Evolutionary conservation across 1,140 invertebrate species (phyloP).

Genomic region (Brachionus manjavacas): DNA sequence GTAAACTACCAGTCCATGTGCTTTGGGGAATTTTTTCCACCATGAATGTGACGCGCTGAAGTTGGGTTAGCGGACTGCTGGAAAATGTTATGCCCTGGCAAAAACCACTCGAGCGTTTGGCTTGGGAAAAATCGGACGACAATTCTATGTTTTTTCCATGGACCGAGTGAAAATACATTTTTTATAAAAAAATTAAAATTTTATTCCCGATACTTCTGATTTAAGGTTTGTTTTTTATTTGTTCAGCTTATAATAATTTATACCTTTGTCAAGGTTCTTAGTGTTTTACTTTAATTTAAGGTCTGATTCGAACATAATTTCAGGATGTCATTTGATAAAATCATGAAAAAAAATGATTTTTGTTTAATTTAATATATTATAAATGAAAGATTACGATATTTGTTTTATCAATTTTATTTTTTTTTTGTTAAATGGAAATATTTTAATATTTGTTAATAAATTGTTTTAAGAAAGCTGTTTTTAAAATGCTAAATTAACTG

Average conservation of each 20-base stretch:
- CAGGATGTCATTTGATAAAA: not conserved
- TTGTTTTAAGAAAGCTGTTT: too few relatives aligned
- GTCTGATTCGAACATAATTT: not conserved
- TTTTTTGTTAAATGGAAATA: too few relatives aligned
- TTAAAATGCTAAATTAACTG: too few relatives aligned
- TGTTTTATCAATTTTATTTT: too few relatives aligned
- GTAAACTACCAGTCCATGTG: slow-evolving; percentile 55
- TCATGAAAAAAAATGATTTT: not conserved
- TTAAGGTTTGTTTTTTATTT: not conserved
- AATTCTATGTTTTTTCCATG: slow-evolving; percentile 38
- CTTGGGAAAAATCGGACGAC: not conserved
- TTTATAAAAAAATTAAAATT: not conserved
- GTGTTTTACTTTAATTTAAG: not conserved
- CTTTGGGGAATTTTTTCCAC: slow-evolving; percentile 47
- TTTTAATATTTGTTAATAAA: too few relatives aligned
- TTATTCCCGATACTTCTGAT: not conserved
- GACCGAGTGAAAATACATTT: slow-evolving; percentile 41
- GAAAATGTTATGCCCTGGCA: slow-evolving; percentile 19
- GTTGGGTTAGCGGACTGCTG: not conserved
- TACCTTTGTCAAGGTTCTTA: slow-evolving; percentile 15
- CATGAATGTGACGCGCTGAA: slow-evolving; percentile 44
- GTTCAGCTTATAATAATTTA: slow-evolving; percentile 24
- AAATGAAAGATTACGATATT: not conserved
- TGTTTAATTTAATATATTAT: not conserved
- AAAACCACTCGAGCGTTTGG: not conserved